Percentiles rank a stretch among this genome's conserved stretches.
These are phyloP conservation scores for Diplodus puntazzo DNA, from an alignment of 2,797 vertebrate genomes.

Conservation along the genomic window DNA sequence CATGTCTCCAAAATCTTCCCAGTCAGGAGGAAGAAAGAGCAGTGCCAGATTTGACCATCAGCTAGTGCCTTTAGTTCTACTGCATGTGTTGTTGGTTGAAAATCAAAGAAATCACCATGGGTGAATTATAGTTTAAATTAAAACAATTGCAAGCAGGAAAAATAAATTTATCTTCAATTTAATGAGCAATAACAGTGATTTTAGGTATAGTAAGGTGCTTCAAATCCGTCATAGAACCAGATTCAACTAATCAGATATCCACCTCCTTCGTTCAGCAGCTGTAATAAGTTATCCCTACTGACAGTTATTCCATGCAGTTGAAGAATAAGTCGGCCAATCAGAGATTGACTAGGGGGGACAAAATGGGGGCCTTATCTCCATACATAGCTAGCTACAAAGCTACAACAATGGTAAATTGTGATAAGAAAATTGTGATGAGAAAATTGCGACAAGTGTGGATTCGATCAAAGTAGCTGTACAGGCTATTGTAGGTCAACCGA, in stretches of 20 bases:
- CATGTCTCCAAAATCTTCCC: slow-evolving; percentile 35
- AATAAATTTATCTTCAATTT: background rate
- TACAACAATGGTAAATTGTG: background rate
- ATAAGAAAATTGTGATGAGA: background rate
- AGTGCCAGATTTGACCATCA: slow-evolving; percentile 24
- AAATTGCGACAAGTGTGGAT: background rate
- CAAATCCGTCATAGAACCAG: background rate
- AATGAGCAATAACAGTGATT: background rate
- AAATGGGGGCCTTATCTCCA: background rate
- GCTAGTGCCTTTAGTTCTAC: background rate
- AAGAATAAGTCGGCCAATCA: background rate
- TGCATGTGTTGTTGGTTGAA: background rate
- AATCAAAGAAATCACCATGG: background rate
- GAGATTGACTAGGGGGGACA: background rate
- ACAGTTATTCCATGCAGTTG: background rate
- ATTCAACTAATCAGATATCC: background rate
- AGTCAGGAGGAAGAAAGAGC: slow-evolving; percentile 24
- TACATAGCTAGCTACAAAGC: background rate
- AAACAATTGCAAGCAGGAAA: background rate
- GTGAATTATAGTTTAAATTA: background rate
- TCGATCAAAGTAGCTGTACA: background rate
- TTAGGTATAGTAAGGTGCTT: background rate
- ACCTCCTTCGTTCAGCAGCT: background rate
- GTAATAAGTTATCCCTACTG: background rate
- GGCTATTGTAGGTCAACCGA: background rate